Evolutionary conservation across 2,797 vertebrate genomes (phyloP).

Genomic region (Lophura swinhoii): DNA sequence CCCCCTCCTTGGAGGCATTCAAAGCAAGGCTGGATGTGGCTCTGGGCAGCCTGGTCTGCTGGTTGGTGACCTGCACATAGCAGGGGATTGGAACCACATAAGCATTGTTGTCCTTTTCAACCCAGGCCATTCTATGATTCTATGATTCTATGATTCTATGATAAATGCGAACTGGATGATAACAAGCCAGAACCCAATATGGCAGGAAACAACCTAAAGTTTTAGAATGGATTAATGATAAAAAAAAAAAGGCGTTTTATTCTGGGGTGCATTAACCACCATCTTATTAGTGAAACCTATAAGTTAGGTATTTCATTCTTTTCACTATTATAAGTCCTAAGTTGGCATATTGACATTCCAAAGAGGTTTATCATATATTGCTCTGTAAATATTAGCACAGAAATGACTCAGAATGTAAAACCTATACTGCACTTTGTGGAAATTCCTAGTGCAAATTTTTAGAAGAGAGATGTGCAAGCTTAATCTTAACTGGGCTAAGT

Average conservation of each 20-base stretch:
- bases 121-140: too few species aligned
- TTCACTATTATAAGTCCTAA: background rate
- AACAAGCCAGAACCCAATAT: background rate
- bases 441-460: background rate
- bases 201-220: background rate
- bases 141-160: too few species aligned
- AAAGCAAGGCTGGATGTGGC: too few species aligned
- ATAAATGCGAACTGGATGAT: background rate
- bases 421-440: background rate
- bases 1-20: too few species aligned
- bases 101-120: too few species aligned
- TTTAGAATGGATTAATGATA: background rate
- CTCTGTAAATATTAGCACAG: background rate
- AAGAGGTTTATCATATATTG: background rate
- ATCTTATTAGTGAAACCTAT: background rate
- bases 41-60: too few species aligned
- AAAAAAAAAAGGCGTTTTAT: background rate
- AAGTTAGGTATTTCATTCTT: background rate
- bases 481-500: background rate
- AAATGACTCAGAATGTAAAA: background rate
- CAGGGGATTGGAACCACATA: too few species aligned
- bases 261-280: background rate
- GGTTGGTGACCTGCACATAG: too few species aligned
- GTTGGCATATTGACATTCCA: background rate
- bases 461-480: background rate